Evolutionary conservation across 1,140 invertebrate genomes (phyloP).

Genomic region (Hylaeus anthracinus): DNA sequence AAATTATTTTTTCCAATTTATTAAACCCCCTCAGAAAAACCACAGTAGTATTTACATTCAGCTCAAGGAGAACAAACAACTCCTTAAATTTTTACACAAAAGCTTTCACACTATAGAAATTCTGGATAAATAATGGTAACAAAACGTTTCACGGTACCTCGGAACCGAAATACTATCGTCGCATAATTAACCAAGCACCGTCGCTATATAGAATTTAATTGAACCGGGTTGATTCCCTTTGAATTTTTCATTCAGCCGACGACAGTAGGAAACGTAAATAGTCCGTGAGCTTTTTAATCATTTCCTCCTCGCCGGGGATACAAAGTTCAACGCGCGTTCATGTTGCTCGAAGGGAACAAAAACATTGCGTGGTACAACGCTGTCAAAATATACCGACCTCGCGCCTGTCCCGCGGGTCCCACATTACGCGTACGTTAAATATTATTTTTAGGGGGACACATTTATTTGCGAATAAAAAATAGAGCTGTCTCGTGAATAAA

Average conservation of each 20-base stretch:
- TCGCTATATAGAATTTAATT: conserved; percentile 43
- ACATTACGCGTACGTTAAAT: conserved; percentile 70
- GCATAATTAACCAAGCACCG: conserved; percentile 22
- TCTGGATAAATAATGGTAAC: neutral
- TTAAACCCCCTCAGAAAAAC: no score
- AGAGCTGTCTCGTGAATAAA: conserved; percentile 68
- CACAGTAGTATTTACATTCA: no score
- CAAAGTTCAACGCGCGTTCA: conserved; percentile 58
- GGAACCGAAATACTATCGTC: neutral
- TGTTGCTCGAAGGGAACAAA: conserved; percentile 67
- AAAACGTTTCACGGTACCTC: no score
- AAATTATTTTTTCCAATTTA: no score
- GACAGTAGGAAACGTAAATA: conserved; percentile 65
- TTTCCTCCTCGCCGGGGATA: conserved; percentile 58
- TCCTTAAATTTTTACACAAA: no score
- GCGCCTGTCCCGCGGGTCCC: conserved; percentile 59
- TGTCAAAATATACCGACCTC: conserved; percentile 66
- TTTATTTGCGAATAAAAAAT: conserved; percentile 73
- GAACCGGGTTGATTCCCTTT: conserved; percentile 45
- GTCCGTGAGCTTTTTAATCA: conserved; percentile 67
- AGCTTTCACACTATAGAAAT: neutral
- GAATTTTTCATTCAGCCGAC: conserved; percentile 55
- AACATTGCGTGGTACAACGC: conserved; percentile 65
- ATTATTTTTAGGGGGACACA: conserved; percentile 70
- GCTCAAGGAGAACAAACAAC: no score